Base-by-base conservation (phyloP, 2,888 invertebrate genomes). In the Pyrochroa serraticornis region DNA sequence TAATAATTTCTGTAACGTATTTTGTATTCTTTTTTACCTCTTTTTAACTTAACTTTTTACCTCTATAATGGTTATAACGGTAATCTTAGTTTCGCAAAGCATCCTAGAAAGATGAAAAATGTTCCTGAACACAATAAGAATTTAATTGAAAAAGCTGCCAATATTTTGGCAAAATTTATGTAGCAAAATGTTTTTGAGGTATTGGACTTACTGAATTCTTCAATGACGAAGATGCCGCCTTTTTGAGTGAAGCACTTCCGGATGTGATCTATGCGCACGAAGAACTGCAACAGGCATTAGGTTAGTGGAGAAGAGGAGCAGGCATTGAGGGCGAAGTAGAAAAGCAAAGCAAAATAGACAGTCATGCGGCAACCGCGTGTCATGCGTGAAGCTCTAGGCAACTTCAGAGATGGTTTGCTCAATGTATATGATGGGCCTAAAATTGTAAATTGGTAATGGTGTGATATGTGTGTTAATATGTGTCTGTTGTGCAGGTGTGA, bases 121-220 rank as follows among this genome's bases (percentile, higher is more conserved):
- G n/a, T n/a, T n/a, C n/a, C n/a, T n/a, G n/a, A n/a, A n/a, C n/a
- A n/a, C n/a, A n/a, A n/a, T n/a, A n/a, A n/a, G n/a, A n/a, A n/a
- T n/a, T n/a, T n/a, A n/a, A n/a, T n/a, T n/a, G n/a, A n/a, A n/a
- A n/a, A n/a, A n/a, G n/a, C n/a, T n/a, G n/a, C n/a, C n/a, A n/a
- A n/a, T n/a, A n/a, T n/a, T n/a, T n/a, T n/a, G n/a, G n/a, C n/a
- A n/a, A n/a, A n/a, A n/a, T n/a, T n/a, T n/a, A n/a, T n/a, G n/a
- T n/a, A n/a, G n/a, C n/a, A n/a, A n/a, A n/a, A n/a, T n/a, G n/a
- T n/a, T n/a, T n/a, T n/a, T n/a, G n/a, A n/a, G n/a, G n/a, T n/a
- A n/a, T n/a, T n/a, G n/a, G 72, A 92, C 97, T 95, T 87, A 99
- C 98, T 98, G 84, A 92, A 98, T 89, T 99, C 98, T 85, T 99